Evolutionary conservation across 2,113 vertebrate species (phyloP).

Genomic region (Propithecus coquereli): DNA sequence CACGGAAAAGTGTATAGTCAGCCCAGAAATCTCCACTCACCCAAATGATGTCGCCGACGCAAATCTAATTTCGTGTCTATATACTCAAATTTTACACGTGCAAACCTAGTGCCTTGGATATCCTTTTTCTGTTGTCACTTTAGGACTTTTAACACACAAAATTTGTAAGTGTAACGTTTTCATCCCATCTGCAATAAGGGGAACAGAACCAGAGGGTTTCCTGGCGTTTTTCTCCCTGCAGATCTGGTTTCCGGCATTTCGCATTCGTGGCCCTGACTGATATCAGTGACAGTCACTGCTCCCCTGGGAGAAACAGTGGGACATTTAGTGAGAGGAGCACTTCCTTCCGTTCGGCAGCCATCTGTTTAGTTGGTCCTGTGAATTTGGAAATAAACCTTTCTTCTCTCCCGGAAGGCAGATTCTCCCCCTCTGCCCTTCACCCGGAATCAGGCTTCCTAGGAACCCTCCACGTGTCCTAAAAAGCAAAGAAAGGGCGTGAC

Average conservation of each 20-base stretch:
- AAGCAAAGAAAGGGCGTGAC: not conserved
- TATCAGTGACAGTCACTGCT: not conserved
- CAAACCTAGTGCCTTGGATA: too few species aligned
- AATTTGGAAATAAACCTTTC: not conserved
- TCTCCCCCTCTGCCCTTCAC: not conserved
- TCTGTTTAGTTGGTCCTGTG: accelerated
- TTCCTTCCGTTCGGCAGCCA: not conserved
- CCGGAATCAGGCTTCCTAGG: not conserved
- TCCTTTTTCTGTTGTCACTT: accelerated
- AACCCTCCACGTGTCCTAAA: too few species aligned
- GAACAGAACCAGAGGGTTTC: accelerated
- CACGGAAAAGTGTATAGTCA: constrained; percentile 28
- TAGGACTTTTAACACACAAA: accelerated
- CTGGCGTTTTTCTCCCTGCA: not conserved
- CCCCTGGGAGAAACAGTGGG: accelerated
- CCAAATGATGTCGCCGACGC: not conserved
- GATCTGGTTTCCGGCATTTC: accelerated
- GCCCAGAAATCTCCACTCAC: constrained; percentile 18
- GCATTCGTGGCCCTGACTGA: accelerated
- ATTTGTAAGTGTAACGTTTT: accelerated
- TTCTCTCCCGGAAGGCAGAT: not conserved
- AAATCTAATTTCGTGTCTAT: not conserved
- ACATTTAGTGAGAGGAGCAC: accelerated
- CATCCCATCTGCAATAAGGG: accelerated
- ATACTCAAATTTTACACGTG: not conserved